These are phyloP conservation scores for Sprattus sprattus DNA, from an alignment of 2,113 vertebrate genomes.

Conservation along the genomic window DNA sequence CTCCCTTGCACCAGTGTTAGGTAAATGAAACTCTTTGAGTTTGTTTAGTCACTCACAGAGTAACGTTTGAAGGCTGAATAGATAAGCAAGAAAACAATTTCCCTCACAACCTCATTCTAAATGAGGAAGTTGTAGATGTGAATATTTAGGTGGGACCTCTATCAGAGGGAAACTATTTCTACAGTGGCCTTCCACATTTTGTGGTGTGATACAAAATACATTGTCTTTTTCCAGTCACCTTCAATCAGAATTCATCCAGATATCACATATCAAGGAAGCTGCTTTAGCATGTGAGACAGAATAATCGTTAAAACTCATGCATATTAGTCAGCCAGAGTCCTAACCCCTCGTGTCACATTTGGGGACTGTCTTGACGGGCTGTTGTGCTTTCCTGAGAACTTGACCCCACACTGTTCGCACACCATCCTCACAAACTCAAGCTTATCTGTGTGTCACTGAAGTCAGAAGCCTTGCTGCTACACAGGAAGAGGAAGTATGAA, in stretches of 20 bases:
- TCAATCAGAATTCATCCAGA: not conserved
- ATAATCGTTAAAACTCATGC: not conserved
- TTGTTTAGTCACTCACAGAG: not conserved
- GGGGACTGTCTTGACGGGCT: too few species aligned
- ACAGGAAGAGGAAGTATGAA: slow-evolving; percentile 59
- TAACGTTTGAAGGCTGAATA: not conserved
- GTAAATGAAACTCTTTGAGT: not conserved
- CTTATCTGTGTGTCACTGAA: not conserved
- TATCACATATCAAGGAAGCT: not conserved
- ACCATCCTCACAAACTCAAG: not conserved
- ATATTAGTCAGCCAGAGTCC: not conserved
- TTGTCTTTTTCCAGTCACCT: not conserved
- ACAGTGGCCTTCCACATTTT: not conserved
- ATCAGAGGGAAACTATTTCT: not conserved
- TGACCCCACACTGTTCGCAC: too few species aligned
- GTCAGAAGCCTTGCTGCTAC: slow-evolving; percentile 32
- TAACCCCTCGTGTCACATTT: too few species aligned
- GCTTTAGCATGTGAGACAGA: not conserved
- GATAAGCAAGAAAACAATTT: not conserved
- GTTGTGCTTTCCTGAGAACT: too few species aligned
- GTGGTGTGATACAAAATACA: not conserved
- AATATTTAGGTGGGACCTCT: not conserved
- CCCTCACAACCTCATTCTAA: not conserved
- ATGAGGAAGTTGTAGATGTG: not conserved
- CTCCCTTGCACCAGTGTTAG: not conserved